Evolutionary conservation across 2,888 invertebrate species (phyloP).

Genomic region (Archaeoteleia sp.): DNA sequence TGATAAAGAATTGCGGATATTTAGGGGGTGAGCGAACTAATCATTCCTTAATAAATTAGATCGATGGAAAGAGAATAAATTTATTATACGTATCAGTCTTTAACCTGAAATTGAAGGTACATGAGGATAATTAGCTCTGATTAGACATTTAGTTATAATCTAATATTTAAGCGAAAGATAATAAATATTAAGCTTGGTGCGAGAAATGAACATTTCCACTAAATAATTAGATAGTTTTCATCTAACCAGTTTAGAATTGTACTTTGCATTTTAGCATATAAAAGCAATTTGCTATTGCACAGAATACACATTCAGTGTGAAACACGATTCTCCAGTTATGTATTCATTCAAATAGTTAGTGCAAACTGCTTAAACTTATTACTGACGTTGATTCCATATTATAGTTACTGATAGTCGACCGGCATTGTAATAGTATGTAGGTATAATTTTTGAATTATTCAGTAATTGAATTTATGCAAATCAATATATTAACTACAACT

Average conservation of each 20-base stretch:
- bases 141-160: background rate
- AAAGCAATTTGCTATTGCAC: conserved; percentile 5
- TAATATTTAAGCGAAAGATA: background rate
- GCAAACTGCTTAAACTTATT: conserved; percentile 8
- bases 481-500: no score
- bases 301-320: conserved; percentile 16
- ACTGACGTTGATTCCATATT: background rate
- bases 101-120: no score
- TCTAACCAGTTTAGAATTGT: conserved; percentile 11
- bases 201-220: background rate
- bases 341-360: conserved; percentile 13
- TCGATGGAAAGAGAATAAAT: background rate
- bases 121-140: no score
- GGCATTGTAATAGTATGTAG: background rate
- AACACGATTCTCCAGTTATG: conserved; percentile 18
- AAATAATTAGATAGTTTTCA: conserved; percentile 10
- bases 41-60: background rate
- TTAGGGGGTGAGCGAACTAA: conserved; percentile 74
- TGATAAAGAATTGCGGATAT: conserved; percentile 63
- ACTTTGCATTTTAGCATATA: conserved; percentile 1
- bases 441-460: background rate
- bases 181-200: background rate
- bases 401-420: background rate
- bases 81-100: conserved; percentile 1
- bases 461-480: background rate